Percentiles rank a stretch among this genome's conserved stretches.
Conservation (phyloP, 2,113 vertebrate genomes). For the Caloenas nicobarica region DNA sequence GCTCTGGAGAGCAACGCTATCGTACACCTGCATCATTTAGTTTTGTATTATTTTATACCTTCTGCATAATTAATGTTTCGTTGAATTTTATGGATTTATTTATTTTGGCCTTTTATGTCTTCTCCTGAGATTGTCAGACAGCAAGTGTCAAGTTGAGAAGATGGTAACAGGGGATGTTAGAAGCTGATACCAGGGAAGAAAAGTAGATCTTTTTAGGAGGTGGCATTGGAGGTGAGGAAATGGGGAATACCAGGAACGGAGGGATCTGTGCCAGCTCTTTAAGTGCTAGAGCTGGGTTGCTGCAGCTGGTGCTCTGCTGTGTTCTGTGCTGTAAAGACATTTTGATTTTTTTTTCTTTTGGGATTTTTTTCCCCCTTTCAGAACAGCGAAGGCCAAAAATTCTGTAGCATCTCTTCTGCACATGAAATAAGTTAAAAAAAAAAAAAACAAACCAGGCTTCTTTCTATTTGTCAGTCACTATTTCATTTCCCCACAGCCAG, state of each 20-base stretch:
- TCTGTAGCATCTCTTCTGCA: background rate
- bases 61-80: conserved; percentile 45
- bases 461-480: background rate
- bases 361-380: background rate
- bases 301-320: background rate
- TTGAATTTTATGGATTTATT: conserved; percentile 29
- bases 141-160: background rate
- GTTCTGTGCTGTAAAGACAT: background rate
- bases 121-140: background rate
- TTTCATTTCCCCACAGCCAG: background rate
- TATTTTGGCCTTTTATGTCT: background rate
- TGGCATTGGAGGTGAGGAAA: background rate
- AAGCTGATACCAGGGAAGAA: background rate
- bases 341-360: background rate
- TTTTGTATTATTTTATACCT: conserved; percentile 24
- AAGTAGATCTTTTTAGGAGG: background rate
- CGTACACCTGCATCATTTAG: background rate
- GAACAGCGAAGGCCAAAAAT: background rate
- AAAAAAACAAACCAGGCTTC: background rate
- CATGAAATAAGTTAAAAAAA: background rate
- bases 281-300: background rate
- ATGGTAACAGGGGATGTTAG: background rate
- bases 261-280: background rate
- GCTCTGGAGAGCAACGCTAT: background rate
- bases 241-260: background rate